Percentiles rank a stretch among this genome's conserved stretches.
These are phyloP conservation scores for Sebastiscus tertius DNA, from an alignment of 2,797 vertebrate species.

Conservation along the genomic window DNA sequence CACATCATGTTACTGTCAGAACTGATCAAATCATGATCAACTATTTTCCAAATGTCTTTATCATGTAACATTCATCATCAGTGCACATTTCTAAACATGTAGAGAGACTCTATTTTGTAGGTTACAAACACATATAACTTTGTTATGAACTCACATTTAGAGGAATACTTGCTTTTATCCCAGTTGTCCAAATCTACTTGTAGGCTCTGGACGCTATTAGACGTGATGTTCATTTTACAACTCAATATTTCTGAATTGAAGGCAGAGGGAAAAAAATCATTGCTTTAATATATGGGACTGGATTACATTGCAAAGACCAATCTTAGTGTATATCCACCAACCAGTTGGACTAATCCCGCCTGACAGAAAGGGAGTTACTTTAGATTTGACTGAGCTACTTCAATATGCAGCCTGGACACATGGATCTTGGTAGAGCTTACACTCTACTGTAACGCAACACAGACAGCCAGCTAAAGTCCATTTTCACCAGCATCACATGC, in stretches of 20 bases:
- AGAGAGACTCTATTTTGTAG: no score
- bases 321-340: neutral
- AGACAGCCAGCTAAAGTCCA: neutral
- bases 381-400: slow-evolving; percentile 14
- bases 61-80: neutral
- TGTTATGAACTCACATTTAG: no score
- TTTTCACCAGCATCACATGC: slow-evolving; percentile 43
- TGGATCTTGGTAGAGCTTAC: no score
- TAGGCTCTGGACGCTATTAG: neutral
- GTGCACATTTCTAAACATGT: no score
- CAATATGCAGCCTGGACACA: neutral
- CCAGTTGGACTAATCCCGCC: neutral
- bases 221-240: neutral
- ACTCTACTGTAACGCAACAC: no score
- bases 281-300: neutral
- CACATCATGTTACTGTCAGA: neutral
- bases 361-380: slow-evolving; percentile 6
- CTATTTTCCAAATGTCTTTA: neutral
- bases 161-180: neutral
- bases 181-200: neutral
- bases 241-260: neutral
- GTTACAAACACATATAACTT: no score
- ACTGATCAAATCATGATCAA: neutral
- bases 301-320: neutral
- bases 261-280: neutral